Evolutionary conservation across 2,113 vertebrate species (phyloP).

Genomic region (Laterallus jamaicensis): DNA sequence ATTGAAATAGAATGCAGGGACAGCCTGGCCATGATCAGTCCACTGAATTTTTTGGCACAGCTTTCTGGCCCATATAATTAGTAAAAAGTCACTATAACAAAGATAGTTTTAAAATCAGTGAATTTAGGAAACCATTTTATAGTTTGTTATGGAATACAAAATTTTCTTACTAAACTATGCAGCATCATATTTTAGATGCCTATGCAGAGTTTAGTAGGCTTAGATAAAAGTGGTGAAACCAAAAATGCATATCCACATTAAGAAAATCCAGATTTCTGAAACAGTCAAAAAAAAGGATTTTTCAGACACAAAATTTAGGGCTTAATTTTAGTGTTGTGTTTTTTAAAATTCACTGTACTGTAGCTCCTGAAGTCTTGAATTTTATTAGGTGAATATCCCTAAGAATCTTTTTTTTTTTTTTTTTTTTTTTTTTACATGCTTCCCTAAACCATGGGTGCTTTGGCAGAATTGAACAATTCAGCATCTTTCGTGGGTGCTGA

Average conservation of each 20-base stretch:
- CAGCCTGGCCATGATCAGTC: not conserved
- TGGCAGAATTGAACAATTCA: not conserved
- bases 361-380: not conserved
- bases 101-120: not conserved
- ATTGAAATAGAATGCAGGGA: not conserved
- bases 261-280: not conserved
- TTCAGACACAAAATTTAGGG: not conserved
- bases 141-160: not conserved
- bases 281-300: not conserved
- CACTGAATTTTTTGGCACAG: not conserved
- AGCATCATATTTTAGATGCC: too few species aligned
- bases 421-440: not conserved
- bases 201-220: not conserved
- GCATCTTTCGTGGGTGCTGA: not conserved
- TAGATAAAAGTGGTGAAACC: not conserved
- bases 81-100: not conserved
- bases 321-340: not conserved
- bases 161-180: not conserved
- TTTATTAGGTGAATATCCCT: not conserved
- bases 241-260: not conserved
- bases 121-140: not conserved
- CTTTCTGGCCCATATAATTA: not conserved
- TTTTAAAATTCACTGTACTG: not conserved
- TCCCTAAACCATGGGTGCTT: not conserved
- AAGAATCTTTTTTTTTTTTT: not conserved